A percentile compares a stretch with the other conserved stretches of the same genome.
phyloP scores from a whole-genome alignment of 2,113 vertebrate genomes.

The Condylura cristata region DNA sequence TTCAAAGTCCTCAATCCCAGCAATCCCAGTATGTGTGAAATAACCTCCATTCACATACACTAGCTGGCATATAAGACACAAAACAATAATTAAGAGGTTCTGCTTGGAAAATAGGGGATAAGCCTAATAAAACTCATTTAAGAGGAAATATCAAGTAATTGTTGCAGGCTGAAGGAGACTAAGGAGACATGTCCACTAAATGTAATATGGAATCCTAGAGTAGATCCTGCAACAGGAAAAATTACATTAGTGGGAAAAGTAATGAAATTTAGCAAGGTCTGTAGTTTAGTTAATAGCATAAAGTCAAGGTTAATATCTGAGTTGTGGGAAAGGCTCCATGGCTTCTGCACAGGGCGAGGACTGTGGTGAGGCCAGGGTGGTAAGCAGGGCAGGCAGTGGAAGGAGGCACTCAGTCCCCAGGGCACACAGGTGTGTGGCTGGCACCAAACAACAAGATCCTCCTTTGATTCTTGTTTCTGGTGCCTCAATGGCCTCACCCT shows the following conservation, averaged over 20 bases:
- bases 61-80: background rate
- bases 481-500: background rate
- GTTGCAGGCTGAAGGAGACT: background rate
- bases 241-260: background rate
- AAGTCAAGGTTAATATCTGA: background rate
- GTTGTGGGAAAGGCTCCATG: background rate
- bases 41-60: background rate
- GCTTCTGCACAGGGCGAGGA: background rate
- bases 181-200: background rate
- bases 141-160: constrained; percentile 1
- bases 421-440: background rate
- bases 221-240: constrained; percentile 29
- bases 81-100: background rate
- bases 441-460: background rate
- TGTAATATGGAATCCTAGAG: background rate
- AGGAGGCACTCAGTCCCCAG: background rate
- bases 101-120: background rate
- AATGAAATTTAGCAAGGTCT: background rate
- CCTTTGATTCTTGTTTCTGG: background rate
- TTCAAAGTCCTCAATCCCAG: background rate
- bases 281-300: background rate
- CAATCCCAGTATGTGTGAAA: background rate
- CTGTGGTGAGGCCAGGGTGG: background rate
- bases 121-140: background rate
- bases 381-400: background rate